Evolutionary conservation across 2,113 vertebrate species (phyloP).

Genomic region (Propithecus coquereli): DNA sequence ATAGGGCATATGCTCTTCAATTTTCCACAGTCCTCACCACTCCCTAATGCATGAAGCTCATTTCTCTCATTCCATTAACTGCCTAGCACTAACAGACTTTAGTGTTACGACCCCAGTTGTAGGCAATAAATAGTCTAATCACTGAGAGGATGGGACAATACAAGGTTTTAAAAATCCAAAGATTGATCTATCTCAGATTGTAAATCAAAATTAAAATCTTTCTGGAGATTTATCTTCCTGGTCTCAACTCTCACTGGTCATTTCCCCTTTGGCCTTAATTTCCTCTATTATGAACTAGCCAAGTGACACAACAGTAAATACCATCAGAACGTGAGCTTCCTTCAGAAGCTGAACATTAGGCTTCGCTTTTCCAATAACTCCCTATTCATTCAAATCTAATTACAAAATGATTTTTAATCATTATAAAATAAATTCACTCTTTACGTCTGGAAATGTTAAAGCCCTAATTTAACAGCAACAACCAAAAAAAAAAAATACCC

Average conservation of each 20-base stretch:
- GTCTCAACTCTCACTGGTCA: neutral
- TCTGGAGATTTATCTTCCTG: neutral
- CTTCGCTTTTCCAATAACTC: slow-evolving; percentile 60
- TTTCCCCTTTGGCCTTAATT: slow-evolving; percentile 29
- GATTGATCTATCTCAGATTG: neutral
- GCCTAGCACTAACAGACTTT: neutral
- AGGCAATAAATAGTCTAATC: neutral
- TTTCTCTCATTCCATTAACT: neutral
- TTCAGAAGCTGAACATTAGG: slow-evolving; percentile 14
- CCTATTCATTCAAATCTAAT: slow-evolving; percentile 70
- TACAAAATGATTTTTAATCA: slow-evolving; percentile 77
- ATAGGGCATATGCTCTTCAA: fast-evolving
- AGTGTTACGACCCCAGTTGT: neutral
- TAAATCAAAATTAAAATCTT: neutral
- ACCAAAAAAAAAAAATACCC: neutral
- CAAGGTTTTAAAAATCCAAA: neutral
- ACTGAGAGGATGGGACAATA: neutral
- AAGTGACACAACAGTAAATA: slow-evolving; percentile 25
- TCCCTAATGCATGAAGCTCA: neutral
- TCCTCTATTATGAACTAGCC: neutral
- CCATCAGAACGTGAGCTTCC: neutral
- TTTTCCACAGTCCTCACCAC: neutral
- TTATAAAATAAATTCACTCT: slow-evolving; percentile 74
- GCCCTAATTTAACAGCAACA: slow-evolving; percentile 66
- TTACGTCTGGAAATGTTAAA: slow-evolving; percentile 64